Base-by-base conservation (phyloP, 2,797 vertebrate species). In the Enteromius mattozi region DNA sequence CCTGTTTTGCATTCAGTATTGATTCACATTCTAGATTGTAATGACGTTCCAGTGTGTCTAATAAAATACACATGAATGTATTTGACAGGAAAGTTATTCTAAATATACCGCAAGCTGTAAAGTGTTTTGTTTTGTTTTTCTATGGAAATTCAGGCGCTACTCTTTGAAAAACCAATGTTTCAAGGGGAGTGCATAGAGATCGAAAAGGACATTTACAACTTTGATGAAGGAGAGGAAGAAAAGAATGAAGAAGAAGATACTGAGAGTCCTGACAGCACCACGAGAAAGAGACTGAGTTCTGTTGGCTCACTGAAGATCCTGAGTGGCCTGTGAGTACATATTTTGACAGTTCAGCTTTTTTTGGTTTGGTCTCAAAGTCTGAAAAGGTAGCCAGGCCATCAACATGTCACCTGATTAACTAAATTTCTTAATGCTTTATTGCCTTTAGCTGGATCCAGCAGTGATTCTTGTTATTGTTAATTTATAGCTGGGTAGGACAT, bases 101-200 rank as follows among this genome's bases (percentile, higher is more conserved):
- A 37, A 77, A 37, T 51, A 74, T 47, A 9, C 77, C 33, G 27
- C 13, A 49, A 79, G 40, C 27, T 47, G 5, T 33, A 79, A 59
- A 59, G 3, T 61, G 33, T 77, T 61, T 14, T 33, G 33, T 33
- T 66, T 47, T 35, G 30, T 45, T 35, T 30, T 21, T 70, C 51
- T 61, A 51, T 1, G 0, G 51, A 37, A 33, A 56, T 69, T 2
- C 86, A 99, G 98, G 94, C 96, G 0, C 56, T 99, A 14, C 37
- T 97, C 87, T 99, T 96, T 85, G 97, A 99, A 91, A 97, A 97
- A 89, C 96, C 97, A 61, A 94, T 94, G 89, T 99, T 99, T 91
- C 94, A 96, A 78, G 98, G 98, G 27, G 92, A 90, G 86, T 91
- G 90, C 42, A 14, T 97, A 80, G 96, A 97, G 91, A 68, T 98